phyloP scores from a whole-genome alignment of 2,888 invertebrate species.

The Agrotis puta region DNA sequence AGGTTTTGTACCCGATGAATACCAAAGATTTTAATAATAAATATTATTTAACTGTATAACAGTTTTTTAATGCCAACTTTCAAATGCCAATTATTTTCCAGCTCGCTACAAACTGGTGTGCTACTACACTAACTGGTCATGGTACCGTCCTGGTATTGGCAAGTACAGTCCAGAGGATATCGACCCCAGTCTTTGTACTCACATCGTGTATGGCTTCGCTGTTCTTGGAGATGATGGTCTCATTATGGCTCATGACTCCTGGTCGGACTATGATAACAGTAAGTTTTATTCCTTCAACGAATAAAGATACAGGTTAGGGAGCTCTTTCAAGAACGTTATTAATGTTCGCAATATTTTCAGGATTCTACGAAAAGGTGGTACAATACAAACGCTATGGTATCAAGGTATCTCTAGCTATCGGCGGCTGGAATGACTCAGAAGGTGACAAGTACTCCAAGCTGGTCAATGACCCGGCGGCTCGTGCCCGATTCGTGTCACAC shows the following conservation, averaged over 20 bases:
- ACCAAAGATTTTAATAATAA: slow-evolving; percentile 14
- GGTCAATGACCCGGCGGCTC: slow-evolving; percentile 94
- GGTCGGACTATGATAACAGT: slow-evolving; percentile 97
- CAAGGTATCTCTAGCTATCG: slow-evolving; percentile 96
- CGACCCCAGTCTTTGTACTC: slow-evolving; percentile 96
- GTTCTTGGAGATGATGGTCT: slow-evolving; percentile 96
- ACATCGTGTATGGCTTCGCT: slow-evolving; percentile 98
- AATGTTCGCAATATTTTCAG: slow-evolving; percentile 79
- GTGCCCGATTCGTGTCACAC: slow-evolving; percentile 94
- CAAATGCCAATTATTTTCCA: slow-evolving; percentile 74
- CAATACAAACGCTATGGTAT: slow-evolving; percentile 94
- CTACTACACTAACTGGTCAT: slow-evolving; percentile 98
- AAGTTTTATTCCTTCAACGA: slow-evolving; percentile 74
- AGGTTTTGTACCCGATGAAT: slow-evolving; percentile 68
- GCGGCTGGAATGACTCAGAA: slow-evolving; percentile 98
- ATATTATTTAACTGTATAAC: slow-evolving; percentile 8
- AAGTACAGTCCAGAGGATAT: slow-evolving; percentile 97
- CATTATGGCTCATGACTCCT: slow-evolving; percentile 96
- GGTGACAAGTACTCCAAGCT: slow-evolving; percentile 97
- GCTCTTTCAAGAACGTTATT: neutral
- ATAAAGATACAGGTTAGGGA: neutral
- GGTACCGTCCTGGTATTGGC: slow-evolving; percentile 96
- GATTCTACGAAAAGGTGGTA: slow-evolving; percentile 96
- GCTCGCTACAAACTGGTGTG: slow-evolving; percentile 96
- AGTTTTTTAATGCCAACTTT: neutral